Evolutionary conservation across 2,888 invertebrate genomes (phyloP).

Genomic region (Aplocera efformata): DNA sequence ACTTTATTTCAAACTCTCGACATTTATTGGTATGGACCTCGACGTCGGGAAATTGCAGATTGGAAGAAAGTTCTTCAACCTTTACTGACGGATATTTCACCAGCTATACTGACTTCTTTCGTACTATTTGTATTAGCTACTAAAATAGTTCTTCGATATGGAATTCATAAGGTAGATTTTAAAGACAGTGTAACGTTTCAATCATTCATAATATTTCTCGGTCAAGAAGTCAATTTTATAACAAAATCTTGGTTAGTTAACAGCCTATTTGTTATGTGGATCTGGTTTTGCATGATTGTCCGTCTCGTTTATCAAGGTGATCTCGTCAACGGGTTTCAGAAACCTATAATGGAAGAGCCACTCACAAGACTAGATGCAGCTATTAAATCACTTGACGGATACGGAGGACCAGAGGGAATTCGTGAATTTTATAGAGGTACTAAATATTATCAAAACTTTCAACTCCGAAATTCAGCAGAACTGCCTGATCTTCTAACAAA

Average conservation of each 20-base stretch:
- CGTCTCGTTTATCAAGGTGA: constrained; percentile 54
- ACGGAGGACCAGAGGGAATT: constrained; percentile 41
- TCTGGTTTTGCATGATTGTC: constrained; percentile 56
- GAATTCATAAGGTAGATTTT: constrained; percentile 17
- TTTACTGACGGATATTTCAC: constrained; percentile 39
- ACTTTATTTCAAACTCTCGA: constrained; percentile 34
- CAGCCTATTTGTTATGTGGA: constrained; percentile 46
- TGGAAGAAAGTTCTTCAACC: constrained; percentile 49
- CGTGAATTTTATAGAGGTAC: constrained; percentile 38
- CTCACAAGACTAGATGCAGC: constrained; percentile 41
- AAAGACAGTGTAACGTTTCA: constrained; percentile 32
- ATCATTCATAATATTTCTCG: constrained; percentile 47
- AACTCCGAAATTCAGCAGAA: constrained; percentile 28
- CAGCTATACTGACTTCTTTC: constrained; percentile 15
- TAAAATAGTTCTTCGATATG: constrained; percentile 26
- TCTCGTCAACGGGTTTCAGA: constrained; percentile 46
- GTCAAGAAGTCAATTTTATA: constrained; percentile 41
- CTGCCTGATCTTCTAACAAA: constrained; percentile 24
- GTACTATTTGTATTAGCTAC: constrained; percentile 14
- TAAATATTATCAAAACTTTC: constrained; percentile 31
- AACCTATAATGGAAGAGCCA: constrained; percentile 41
- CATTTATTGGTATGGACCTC: constrained; percentile 49
- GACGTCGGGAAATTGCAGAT: constrained; percentile 38
- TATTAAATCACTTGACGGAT: constrained; percentile 36
- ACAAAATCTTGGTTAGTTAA: constrained; percentile 43